Evolutionary conservation across 2,113 vertebrate genomes (phyloP).

Genomic region (Oreamnos americanus): DNA sequence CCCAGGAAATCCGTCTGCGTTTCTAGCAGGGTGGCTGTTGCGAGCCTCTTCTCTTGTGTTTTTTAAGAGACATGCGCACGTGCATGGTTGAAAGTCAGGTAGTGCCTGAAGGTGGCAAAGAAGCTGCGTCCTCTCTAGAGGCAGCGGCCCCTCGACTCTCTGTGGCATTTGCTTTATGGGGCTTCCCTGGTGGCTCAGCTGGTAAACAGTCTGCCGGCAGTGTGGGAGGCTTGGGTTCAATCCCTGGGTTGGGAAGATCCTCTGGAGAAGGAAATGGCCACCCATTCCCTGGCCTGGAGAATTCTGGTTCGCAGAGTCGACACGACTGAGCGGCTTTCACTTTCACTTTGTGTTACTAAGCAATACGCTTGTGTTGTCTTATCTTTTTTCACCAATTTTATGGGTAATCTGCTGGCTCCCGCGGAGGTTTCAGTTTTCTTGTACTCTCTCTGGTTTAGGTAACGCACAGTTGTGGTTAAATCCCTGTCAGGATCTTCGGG

Average conservation of each 20-base stretch:
- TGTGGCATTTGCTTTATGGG: neutral
- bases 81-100: neutral
- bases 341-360: neutral
- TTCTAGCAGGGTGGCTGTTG: neutral
- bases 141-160: neutral
- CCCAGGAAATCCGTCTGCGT: neutral
- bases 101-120: neutral
- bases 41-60: neutral
- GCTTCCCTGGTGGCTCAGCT: neutral
- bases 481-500: neutral
- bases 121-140: neutral
- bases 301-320: neutral
- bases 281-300: neutral
- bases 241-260: neutral
- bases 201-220: neutral
- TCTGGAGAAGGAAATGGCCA: neutral
- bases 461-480: neutral
- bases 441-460: neutral
- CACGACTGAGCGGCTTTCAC: neutral
- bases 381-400: neutral
- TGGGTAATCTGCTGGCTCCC: neutral
- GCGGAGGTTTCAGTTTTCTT: neutral
- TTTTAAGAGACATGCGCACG: rapidly evolving
- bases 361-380: neutral
- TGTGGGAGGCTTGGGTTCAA: neutral